Percentiles rank a stretch among this genome's conserved stretches.
These are phyloP conservation scores for Crocodylus rhombifer DNA, from an alignment of 2,797 vertebrate genomes.

Conservation along the genomic window DNA sequence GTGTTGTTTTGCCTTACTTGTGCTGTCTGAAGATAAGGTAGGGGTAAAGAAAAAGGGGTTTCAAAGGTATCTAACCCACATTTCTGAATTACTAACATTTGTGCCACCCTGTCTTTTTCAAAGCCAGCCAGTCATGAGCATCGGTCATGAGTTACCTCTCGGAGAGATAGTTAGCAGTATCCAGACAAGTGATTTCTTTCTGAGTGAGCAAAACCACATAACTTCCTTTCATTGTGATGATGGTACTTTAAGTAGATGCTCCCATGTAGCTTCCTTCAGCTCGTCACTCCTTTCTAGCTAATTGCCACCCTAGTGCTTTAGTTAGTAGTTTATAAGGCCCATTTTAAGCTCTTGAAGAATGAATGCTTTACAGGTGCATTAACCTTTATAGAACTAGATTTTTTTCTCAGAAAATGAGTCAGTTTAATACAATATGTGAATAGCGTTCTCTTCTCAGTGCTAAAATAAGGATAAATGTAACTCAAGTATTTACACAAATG, in stretches of 20 bases:
- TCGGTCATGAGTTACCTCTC: neutral
- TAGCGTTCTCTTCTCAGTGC: slow-evolving; percentile 14
- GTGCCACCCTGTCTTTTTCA: neutral
- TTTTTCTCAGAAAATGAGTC: neutral
- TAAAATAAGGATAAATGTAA: neutral
- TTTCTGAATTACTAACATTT: neutral
- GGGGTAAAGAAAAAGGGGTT: neutral
- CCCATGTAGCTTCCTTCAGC: slow-evolving; percentile 55
- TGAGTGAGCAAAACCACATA: slow-evolving; percentile 23
- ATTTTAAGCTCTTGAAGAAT: slow-evolving; percentile 3
- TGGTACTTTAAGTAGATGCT: slow-evolving; percentile 53
- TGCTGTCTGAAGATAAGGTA: neutral
- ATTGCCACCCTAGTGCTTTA: slow-evolving; percentile 20
- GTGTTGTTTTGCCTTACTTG: neutral
- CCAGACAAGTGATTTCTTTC: slow-evolving; percentile 25
- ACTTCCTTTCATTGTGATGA: neutral
- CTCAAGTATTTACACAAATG: neutral
- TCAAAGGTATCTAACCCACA: neutral
- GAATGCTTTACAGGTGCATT: neutral
- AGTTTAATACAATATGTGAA: neutral
- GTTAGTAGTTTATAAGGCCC: slow-evolving; percentile 35
- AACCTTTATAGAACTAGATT: neutral
- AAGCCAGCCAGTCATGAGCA: neutral
- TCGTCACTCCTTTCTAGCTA: slow-evolving; percentile 71
- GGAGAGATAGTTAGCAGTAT: neutral